These are phyloP conservation scores for Trematocara stigmaticum DNA, from an alignment of 2,113 vertebrate species.

Conservation along the genomic window DNA sequence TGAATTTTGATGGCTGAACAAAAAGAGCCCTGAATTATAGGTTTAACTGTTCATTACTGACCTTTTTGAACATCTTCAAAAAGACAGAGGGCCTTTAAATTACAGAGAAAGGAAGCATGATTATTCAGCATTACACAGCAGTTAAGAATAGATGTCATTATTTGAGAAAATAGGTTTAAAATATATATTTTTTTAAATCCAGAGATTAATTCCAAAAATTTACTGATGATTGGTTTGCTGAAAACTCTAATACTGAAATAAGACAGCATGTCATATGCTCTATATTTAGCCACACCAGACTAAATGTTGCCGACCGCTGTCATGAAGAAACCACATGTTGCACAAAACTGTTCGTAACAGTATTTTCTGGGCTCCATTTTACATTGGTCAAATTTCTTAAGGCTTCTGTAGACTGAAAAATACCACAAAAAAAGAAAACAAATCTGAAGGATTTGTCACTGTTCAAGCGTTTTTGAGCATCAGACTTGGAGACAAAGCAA, in stretches of 20 bases:
- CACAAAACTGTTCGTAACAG: neutral
- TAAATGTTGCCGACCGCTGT: neutral
- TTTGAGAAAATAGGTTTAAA: neutral
- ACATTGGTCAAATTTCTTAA: neutral
- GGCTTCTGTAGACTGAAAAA: neutral
- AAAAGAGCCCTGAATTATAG: neutral
- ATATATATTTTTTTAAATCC: neutral
- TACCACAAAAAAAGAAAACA: neutral
- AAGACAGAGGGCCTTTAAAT: neutral
- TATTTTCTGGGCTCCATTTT: neutral
- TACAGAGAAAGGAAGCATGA: neutral
- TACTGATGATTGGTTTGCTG: neutral
- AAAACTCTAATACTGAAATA: neutral
- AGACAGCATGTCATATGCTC: neutral
- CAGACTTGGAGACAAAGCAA: neutral
- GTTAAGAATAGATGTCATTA: neutral
- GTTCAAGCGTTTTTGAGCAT: neutral
- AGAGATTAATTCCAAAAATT: neutral
- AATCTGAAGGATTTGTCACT: neutral
- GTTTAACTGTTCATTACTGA: neutral
- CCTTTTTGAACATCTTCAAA: neutral
- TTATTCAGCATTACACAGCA: neutral
- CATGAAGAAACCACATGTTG: constrained; percentile 6
- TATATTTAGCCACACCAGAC: neutral
- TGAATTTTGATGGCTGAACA: neutral